These are phyloP conservation scores for Egretta garzetta DNA, from an alignment of 2,113 vertebrate genomes.

Conservation along the genomic window DNA sequence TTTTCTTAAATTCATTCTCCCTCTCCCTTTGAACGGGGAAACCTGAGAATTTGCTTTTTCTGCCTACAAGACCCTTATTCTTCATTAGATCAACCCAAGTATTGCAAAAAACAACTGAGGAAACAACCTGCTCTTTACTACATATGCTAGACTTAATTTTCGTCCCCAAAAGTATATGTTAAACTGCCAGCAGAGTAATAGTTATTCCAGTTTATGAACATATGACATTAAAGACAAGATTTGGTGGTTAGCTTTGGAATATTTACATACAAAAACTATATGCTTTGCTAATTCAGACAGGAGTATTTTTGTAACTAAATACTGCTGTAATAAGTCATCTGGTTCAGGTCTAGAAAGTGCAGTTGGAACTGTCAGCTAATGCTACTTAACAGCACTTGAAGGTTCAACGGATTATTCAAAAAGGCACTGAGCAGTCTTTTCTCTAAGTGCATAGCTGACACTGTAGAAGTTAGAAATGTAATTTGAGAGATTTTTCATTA, in stretches of 20 bases:
- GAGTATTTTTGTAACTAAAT: not conserved
- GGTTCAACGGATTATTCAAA: constrained; percentile 30
- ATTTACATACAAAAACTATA: not conserved
- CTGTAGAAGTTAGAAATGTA: constrained; percentile 9
- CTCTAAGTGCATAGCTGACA: not conserved
- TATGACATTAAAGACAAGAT: not conserved
- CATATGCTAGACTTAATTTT: not conserved
- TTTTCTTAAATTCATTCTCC: not conserved
- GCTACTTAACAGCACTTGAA: constrained; percentile 30
- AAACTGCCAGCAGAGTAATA: not conserved
- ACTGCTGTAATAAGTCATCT: not conserved
- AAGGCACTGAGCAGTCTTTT: not conserved
- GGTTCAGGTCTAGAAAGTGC: constrained; percentile 16
- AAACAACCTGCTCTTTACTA: not conserved
- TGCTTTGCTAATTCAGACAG: not conserved
- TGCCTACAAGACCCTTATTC: not conserved
- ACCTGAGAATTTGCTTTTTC: not conserved
- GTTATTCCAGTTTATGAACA: not conserved
- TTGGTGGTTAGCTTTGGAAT: not conserved
- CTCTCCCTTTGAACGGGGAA: not conserved
- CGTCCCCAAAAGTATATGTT: not conserved
- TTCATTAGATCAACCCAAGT: not conserved
- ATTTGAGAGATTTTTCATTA: not conserved
- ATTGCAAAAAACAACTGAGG: not conserved
- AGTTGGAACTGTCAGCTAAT: constrained; percentile 17